Base-by-base conservation (phyloP, 2,797 vertebrate species). In the Lates japonicus region DNA sequence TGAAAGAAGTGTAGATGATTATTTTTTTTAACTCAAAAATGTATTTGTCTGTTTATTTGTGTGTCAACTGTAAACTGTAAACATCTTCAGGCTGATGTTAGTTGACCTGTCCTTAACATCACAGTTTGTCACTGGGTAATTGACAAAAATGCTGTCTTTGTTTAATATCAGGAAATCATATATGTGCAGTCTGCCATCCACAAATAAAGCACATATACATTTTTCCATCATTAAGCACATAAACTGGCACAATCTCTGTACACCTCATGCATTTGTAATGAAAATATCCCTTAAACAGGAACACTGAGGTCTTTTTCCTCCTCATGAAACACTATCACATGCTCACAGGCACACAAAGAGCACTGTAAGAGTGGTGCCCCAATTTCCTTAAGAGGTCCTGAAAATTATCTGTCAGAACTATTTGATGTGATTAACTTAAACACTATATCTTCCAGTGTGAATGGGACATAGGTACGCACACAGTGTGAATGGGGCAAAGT, bases 371-470 rank as follows among this genome's bases (percentile, higher is more conserved):
- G 51, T 1, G 16, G 4, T 64, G 83, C 44, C 76, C 76, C 73
- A 85, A 62, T 89, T 87, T 90, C 70, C 80, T 74, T 81, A 78
- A 90, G 82, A 90, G 74, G 60, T 63, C 46, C 74, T 61, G 70
- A 76, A 82, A 88, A 78, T 86, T 19, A 87, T 86, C 88, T 41
- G 51, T 67, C 54, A 58, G 78, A 87, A 49, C 62, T 69, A 73
- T 88, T 92, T 78, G 55, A 52, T 85, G 72, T 86, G 82, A 92
- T 92, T 88, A 89, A 85, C 81, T 84, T 74, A 16, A 84, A 82
- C 63, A 79, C 78, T 55, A 29, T 48, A 51, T 83, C 59, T 62
- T 22, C 62, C 62, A 59, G 57, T 67, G 61, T 84, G 85, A 89
- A 77, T 65, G 61, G 20, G 48, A 20, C 70, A 14, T 37, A 37